These are phyloP conservation scores for Doryteuthis pealeii DNA, from an alignment of 1,140 invertebrate genomes.

Conservation along the genomic window DNA sequence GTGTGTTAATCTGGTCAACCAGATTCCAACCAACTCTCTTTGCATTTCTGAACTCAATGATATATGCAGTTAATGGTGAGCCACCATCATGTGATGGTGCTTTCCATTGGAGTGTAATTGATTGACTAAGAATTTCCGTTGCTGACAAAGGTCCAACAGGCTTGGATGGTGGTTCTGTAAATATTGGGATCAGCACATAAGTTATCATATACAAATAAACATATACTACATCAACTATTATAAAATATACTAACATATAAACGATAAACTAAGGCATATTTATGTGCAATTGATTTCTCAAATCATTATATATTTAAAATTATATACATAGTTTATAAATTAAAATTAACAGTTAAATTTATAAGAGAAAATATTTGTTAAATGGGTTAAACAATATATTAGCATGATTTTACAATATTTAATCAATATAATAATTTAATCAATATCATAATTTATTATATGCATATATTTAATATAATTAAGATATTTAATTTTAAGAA, in stretches of 20 bases:
- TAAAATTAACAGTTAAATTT: too few species aligned
- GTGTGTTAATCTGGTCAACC: slow-evolving; percentile 29
- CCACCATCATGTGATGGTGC: slow-evolving; percentile 69
- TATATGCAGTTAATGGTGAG: slow-evolving; percentile 47
- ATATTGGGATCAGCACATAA: neutral
- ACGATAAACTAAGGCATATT: slow-evolving; percentile 59
- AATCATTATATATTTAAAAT: too few species aligned
- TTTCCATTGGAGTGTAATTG: slow-evolving; percentile 83
- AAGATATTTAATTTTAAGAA: too few species aligned
- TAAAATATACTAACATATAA: neutral
- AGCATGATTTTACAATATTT: too few species aligned
- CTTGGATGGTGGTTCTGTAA: slow-evolving; percentile 34
- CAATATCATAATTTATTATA: too few species aligned
- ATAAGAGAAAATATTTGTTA: too few species aligned
- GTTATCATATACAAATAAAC: neutral
- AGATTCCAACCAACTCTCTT: slow-evolving; percentile 36
- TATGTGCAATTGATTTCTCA: too few species aligned
- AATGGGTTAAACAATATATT: too few species aligned
- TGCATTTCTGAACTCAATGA: slow-evolving; percentile 52
- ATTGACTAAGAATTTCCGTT: slow-evolving; percentile 59
- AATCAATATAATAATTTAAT: too few species aligned
- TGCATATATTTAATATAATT: too few species aligned
- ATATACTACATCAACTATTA: neutral
- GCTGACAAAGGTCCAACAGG: slow-evolving; percentile 87
- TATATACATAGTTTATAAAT: too few species aligned